phyloP scores from a whole-genome alignment of 2,888 invertebrate genomes.

The Exephanes ischioxanthus region DNA sequence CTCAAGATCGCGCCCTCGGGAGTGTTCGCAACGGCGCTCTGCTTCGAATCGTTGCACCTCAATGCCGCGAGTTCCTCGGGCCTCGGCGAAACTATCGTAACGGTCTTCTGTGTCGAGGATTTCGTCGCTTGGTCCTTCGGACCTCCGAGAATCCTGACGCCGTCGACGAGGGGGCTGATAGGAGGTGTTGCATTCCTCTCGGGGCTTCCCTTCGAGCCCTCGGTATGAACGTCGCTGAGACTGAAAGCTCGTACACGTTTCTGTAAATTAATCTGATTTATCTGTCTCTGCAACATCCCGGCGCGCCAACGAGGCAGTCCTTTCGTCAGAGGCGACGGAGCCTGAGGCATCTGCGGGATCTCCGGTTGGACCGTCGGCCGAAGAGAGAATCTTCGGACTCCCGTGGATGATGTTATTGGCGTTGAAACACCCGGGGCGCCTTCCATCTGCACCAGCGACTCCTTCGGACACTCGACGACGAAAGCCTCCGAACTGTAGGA shows the following conservation, averaged over 20 bases:
- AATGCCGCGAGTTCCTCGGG: slow-evolving; percentile 44
- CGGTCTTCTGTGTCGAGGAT: slow-evolving; percentile 74
- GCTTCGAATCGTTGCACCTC: slow-evolving; percentile 50
- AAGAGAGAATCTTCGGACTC: slow-evolving; percentile 78
- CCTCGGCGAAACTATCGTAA: slow-evolving; percentile 80
- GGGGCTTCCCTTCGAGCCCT: slow-evolving; percentile 59
- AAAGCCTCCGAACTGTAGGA: slow-evolving; percentile 74
- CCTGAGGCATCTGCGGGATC: slow-evolving; percentile 60
- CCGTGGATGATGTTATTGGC: slow-evolving; percentile 72
- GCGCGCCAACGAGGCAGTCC: slow-evolving; percentile 82
- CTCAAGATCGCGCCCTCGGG: neutral
- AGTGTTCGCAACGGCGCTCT: slow-evolving; percentile 2
- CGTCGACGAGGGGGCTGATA: slow-evolving; percentile 78
- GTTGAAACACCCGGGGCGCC: slow-evolving; percentile 78
- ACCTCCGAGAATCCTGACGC: slow-evolving; percentile 70
- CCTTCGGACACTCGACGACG: slow-evolving; percentile 77
- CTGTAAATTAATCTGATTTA: slow-evolving; percentile 79
- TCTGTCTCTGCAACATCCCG: slow-evolving; percentile 82
- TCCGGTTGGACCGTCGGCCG: slow-evolving; percentile 77
- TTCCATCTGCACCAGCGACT: slow-evolving; percentile 80
- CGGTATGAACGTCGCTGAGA: slow-evolving; percentile 80
- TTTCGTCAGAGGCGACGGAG: slow-evolving; percentile 61
- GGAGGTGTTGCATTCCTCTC: slow-evolving; percentile 63
- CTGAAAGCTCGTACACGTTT: slow-evolving; percentile 81
- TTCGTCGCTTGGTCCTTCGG: slow-evolving; percentile 62